Conservation (phyloP, 2,888 invertebrate species). For the Protophormia terraenovae region DNA sequence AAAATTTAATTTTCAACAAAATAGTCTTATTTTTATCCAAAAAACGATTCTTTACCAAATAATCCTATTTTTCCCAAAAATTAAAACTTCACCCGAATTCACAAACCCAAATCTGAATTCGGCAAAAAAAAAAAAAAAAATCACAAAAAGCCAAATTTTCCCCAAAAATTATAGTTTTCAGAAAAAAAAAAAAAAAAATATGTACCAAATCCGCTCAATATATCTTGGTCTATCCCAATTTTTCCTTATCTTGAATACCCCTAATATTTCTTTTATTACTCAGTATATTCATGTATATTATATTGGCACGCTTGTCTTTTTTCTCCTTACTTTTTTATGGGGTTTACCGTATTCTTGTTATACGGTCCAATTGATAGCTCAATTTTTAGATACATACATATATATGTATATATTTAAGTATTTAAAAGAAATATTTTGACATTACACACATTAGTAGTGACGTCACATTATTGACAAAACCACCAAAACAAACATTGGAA, state of each 20-base stretch:
- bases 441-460: not conserved
- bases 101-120: no score
- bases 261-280: not conserved
- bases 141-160: no score
- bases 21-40: no score
- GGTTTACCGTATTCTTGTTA: not conserved
- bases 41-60: no score
- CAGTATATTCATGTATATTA: not conserved
- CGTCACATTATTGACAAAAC: conserved; percentile 9
- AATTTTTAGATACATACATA: not conserved
- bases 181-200: no score
- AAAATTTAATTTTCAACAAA: no score
- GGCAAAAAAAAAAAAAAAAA: no score
- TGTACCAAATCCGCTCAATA: no score
- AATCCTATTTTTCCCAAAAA: no score
- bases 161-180: no score
- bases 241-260: not conserved
- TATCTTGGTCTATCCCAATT: no score
- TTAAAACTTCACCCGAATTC: no score
- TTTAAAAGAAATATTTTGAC: not conserved
- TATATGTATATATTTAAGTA: not conserved
- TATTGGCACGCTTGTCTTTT: not conserved
- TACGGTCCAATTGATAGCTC: not conserved
- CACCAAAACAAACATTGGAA: not conserved
- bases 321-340: not conserved